phyloP scores from a whole-genome alignment of 1,140 invertebrate species.

The Artemia franciscana region DNA sequence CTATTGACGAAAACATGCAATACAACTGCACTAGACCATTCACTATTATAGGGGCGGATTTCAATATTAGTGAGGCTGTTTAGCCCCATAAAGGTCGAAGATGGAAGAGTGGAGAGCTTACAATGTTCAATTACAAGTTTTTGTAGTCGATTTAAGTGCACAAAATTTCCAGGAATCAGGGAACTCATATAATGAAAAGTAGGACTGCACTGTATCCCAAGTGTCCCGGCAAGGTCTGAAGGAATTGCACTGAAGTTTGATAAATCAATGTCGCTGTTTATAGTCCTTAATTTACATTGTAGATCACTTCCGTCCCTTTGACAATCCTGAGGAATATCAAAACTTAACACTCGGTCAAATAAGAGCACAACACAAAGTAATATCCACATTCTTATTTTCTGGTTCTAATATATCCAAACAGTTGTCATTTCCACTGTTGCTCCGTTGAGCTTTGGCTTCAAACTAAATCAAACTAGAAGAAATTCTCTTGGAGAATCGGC shows the following conservation, averaged over 20 bases:
- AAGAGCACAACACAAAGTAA: not conserved
- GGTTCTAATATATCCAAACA: not conserved
- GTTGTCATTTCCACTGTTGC: not conserved
- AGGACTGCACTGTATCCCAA: constrained; percentile 49
- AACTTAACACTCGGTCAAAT: not conserved
- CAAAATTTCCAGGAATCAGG: constrained; percentile 56
- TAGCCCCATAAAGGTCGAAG: constrained; percentile 53
- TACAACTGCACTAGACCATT: constrained; percentile 61
- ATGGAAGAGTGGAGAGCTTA: constrained; percentile 63
- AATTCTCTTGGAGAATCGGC: not conserved
- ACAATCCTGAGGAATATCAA: not conserved
- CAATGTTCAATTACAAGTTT: constrained; percentile 70
- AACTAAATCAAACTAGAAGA: not conserved
- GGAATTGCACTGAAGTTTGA: constrained; percentile 66
- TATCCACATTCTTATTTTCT: not conserved
- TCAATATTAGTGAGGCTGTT: constrained; percentile 57
- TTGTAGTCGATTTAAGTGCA: constrained; percentile 49
- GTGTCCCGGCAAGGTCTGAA: constrained; percentile 53
- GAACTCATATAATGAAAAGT: constrained; percentile 24
- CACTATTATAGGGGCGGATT: constrained; percentile 61
- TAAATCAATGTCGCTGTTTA: constrained; percentile 57
- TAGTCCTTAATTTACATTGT: constrained; percentile 47
- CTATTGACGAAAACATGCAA: constrained; percentile 50
- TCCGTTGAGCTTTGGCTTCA: not conserved
- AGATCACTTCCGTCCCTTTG: constrained; percentile 18